A percentile compares a stretch with the other conserved stretches of the same genome.
Conservation (phyloP, 1,140 invertebrate genomes). For the Bombus sibiricus region DNA sequence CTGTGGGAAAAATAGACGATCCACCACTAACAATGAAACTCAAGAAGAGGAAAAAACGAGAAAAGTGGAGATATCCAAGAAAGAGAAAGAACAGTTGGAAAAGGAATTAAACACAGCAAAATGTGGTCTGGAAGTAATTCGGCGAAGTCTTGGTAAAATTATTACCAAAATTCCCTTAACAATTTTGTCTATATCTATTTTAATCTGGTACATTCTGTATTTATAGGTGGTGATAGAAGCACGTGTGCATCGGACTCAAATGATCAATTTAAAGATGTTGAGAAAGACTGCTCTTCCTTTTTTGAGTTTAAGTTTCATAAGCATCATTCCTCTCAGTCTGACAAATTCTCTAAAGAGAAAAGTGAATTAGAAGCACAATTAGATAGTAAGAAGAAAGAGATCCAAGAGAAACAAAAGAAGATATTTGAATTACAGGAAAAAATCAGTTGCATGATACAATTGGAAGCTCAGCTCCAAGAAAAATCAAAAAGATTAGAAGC, state of each 20-base stretch:
- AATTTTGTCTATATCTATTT: neutral
- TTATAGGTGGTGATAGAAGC: slow-evolving; percentile 4
- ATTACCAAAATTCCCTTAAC: neutral
- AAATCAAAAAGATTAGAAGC: slow-evolving; percentile 80
- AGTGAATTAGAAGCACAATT: slow-evolving; percentile 76
- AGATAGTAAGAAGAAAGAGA: slow-evolving; percentile 82
- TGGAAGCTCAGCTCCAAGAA: slow-evolving; percentile 82
- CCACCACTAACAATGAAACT: neutral
- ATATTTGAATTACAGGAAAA: slow-evolving; percentile 81
- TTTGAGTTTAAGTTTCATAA: slow-evolving; percentile 55
- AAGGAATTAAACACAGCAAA: slow-evolving; percentile 81
- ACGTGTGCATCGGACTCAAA: neutral
- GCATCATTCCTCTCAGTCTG: slow-evolving; percentile 30
- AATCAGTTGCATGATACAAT: slow-evolving; percentile 68
- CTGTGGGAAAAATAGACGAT: neutral
- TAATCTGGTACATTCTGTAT: neutral
- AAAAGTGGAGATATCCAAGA: neutral
- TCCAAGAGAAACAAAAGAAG: slow-evolving; percentile 84
- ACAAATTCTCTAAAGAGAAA: slow-evolving; percentile 69
- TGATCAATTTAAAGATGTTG: slow-evolving; percentile 12
- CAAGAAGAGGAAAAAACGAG: neutral
- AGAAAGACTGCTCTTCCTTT: slow-evolving; percentile 2
- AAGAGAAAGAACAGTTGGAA: slow-evolving; percentile 81
- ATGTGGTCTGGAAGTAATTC: slow-evolving; percentile 72
- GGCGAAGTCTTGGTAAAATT: slow-evolving; percentile 72